Evolutionary conservation across 2,113 vertebrate species (phyloP).

Genomic region (Stegastes partitus): DNA sequence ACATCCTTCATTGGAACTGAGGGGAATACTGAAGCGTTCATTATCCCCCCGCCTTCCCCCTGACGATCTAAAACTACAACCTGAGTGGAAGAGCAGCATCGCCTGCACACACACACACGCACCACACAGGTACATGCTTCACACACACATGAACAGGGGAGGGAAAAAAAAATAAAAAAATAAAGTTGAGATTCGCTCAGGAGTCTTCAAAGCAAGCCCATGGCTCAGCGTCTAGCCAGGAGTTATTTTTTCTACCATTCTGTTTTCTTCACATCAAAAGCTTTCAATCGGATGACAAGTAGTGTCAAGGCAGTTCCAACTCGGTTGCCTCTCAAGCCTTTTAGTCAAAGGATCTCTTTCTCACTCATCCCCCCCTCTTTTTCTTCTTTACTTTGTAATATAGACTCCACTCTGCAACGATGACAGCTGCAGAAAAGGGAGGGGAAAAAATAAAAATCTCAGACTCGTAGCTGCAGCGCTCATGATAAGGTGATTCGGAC

Average conservation of each 20-base stretch:
- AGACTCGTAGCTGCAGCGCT: constrained; percentile 39
- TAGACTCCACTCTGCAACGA: constrained; percentile 23
- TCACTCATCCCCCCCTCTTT: neutral
- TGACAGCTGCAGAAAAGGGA: constrained; percentile 41
- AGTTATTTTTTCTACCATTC: constrained; percentile 51
- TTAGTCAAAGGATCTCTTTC: constrained; percentile 48
- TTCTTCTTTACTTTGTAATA: constrained; percentile 32
- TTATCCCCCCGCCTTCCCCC: constrained; percentile 15
- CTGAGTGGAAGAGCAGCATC: constrained; percentile 10
- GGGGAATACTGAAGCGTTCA: constrained; percentile 39
- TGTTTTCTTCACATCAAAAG: constrained; percentile 66
- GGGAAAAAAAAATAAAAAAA: neutral
- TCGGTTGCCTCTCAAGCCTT: constrained; percentile 35
- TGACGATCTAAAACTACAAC: constrained; percentile 13
- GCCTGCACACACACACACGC: neutral
- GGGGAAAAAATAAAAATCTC: constrained; percentile 10
- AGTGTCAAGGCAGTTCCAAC: constrained; percentile 57
- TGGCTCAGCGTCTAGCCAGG: constrained; percentile 48
- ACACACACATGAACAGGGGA: neutral
- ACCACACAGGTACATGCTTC: neutral
- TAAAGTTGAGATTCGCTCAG: constrained; percentile 12
- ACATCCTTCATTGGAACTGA: constrained; percentile 44
- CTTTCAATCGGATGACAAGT: constrained; percentile 64
- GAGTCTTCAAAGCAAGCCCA: constrained; percentile 53
- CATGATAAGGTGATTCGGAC: constrained; percentile 38